A percentile compares a stretch with the other conserved stretches of the same genome.
These are phyloP conservation scores for Heteromyza rotundicornis DNA, from an alignment of 2,888 invertebrate species.

Conservation along the genomic window DNA sequence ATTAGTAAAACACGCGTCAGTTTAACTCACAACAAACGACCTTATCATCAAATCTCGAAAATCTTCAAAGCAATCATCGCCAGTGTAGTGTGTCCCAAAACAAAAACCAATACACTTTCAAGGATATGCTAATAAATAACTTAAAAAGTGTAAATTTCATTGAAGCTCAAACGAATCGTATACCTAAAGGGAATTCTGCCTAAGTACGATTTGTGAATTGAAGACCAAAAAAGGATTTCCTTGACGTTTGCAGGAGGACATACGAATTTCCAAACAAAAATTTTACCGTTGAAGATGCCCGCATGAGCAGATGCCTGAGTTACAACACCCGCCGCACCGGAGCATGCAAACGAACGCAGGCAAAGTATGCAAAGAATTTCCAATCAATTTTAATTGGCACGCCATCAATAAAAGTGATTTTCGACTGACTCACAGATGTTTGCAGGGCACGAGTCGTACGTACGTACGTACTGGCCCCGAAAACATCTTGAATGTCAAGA, in stretches of 20 bases:
- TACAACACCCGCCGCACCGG: background rate
- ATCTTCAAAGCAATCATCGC: background rate
- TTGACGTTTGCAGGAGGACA: background rate
- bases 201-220: background rate
- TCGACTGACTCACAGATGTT: constrained; percentile 12
- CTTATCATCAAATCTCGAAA: background rate
- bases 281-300: constrained; percentile 22
- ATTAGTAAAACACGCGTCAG: background rate
- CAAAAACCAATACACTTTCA: too few relatives aligned
- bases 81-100: too few relatives aligned
- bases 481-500: constrained; percentile 33
- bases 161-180: constrained; percentile 23
- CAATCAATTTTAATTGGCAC: constrained; percentile 62
- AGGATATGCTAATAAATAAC: constrained; percentile 36
- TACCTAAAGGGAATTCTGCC: background rate
- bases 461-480: background rate
- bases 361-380: constrained; percentile 57
- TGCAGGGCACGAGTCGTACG: constrained; percentile 15
- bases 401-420: constrained; percentile 53
- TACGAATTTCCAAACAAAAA: constrained; percentile 15
- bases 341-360: background rate
- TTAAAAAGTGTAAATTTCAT: constrained; percentile 33
- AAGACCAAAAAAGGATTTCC: constrained; percentile 21
- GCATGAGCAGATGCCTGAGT: constrained; percentile 10
- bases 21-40: background rate